phyloP scores from a whole-genome alignment of 1,140 invertebrate genomes.

The Atta colombica region DNA sequence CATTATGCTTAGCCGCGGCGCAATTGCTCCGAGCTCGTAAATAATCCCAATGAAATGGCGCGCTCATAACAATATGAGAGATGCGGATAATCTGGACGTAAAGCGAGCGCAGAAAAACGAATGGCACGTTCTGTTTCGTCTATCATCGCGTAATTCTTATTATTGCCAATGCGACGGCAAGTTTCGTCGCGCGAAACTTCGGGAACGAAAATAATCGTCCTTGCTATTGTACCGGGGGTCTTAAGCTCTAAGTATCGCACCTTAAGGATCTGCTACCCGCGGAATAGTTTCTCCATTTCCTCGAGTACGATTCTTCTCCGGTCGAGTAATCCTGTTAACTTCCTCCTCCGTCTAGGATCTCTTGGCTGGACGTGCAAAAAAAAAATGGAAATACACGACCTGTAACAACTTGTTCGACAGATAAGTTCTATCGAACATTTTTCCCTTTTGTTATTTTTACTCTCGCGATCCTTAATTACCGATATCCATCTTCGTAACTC shows the following conservation, averaged over 20 bases:
- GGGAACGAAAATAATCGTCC: constrained; percentile 53
- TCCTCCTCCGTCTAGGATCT: not conserved
- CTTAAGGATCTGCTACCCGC: constrained; percentile 28
- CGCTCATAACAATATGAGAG: constrained; percentile 52
- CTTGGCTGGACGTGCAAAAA: too few species aligned
- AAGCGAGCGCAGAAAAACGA: not conserved
- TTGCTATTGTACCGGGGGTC: constrained; percentile 7
- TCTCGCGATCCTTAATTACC: not conserved
- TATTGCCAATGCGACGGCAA: constrained; percentile 4
- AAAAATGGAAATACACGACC: not conserved
- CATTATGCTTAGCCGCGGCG: constrained; percentile 25
- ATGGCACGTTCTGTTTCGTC: not conserved
- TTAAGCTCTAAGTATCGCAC: constrained; percentile 36
- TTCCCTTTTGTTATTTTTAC: not conserved
- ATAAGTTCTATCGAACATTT: constrained; percentile 12
- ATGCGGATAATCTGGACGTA: constrained; percentile 25
- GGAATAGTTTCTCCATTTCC: constrained; percentile 33
- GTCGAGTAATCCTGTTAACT: constrained; percentile 49
- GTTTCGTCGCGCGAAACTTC: constrained; percentile 41
- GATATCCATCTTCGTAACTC: not conserved
- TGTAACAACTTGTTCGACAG: constrained; percentile 8
- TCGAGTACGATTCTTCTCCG: constrained; percentile 45
- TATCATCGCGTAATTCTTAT: constrained; percentile 52
- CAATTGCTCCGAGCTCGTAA: constrained; percentile 48
- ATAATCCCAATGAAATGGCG: constrained; percentile 47